These are phyloP conservation scores for Diachasmimorpha longicaudata DNA, from an alignment of 1,140 invertebrate species.

Conservation along the genomic window DNA sequence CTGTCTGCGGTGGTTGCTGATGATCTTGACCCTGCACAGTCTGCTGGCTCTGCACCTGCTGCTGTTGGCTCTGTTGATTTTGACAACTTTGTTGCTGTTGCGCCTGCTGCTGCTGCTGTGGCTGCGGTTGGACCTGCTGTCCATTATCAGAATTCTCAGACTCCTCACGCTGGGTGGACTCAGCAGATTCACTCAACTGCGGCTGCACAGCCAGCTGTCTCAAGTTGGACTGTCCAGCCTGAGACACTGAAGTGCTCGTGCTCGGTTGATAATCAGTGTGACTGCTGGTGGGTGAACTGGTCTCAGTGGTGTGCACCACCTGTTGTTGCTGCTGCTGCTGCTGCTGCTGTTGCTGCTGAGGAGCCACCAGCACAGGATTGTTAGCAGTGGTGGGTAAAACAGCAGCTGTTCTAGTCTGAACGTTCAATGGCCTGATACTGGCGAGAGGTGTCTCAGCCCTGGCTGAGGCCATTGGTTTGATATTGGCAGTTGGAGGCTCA, in stretches of 20 bases:
- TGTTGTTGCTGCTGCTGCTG: too few species aligned
- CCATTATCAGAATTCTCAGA: constrained; percentile 57
- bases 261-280: constrained; percentile 60
- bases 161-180: constrained; percentile 59
- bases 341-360: constrained; percentile 59
- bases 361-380: constrained; percentile 67
- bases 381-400: constrained; percentile 75
- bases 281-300: constrained; percentile 64
- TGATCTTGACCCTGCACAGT: constrained; percentile 45
- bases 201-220: constrained; percentile 56
- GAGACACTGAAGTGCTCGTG: constrained; percentile 50
- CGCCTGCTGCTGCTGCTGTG: constrained; percentile 31
- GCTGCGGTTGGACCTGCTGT: constrained; percentile 42
- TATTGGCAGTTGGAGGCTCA: constrained; percentile 89
- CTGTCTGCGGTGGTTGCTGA: constrained; percentile 68
- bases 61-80: constrained; percentile 52
- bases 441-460: constrained; percentile 82
- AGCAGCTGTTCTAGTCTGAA: constrained; percentile 75
- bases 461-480: constrained; percentile 87
- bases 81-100: constrained; percentile 35
- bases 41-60: constrained; percentile 52
- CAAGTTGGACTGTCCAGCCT: constrained; percentile 44
- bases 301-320: constrained; percentile 63
- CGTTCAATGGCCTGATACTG: constrained; percentile 91
- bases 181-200: constrained; percentile 55